A percentile compares a stretch with the other conserved stretches of the same genome.
Evolutionary conservation across 2,113 vertebrate species (phyloP).

Genomic region (Sapayoa aenigma): DNA sequence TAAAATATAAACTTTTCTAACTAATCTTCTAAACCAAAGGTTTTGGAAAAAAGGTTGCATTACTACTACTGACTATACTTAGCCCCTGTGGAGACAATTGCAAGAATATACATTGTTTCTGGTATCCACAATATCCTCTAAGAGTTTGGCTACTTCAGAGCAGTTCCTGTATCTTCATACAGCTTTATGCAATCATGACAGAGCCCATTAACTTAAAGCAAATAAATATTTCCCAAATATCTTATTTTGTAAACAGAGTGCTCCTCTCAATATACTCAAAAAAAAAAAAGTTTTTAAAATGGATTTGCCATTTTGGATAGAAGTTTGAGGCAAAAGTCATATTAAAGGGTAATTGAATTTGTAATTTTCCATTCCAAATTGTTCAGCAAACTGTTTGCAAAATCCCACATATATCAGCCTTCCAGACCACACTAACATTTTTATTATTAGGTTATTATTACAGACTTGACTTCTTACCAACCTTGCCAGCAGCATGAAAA

Average conservation of each 20-base stretch:
- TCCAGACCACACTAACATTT: not conserved
- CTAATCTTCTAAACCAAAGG: not conserved
- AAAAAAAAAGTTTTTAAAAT: not conserved
- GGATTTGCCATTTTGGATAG: not conserved
- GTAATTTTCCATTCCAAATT: not conserved
- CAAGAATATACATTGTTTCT: not conserved
- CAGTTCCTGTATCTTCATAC: not conserved
- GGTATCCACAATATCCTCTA: not conserved
- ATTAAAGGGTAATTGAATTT: not conserved
- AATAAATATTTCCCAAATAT: not conserved
- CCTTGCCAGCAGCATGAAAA: slow-evolving; percentile 79
- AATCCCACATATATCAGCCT: not conserved
- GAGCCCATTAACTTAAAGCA: not conserved
- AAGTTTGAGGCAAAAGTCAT: not conserved
- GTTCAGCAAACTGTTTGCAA: not conserved
- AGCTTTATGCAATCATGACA: not conserved
- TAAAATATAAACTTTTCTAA: not conserved
- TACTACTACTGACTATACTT: not conserved
- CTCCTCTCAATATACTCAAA: not conserved
- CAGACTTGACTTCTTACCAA: slow-evolving; percentile 53
- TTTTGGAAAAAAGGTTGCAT: not conserved
- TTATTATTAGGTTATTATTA: not conserved
- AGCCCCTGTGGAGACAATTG: not conserved
- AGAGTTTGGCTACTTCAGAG: not conserved
- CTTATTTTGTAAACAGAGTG: not conserved